Percentiles rank a stretch among this genome's conserved stretches.
Conservation (phyloP, 1,140 invertebrate species). For the Dendrolimus punctatus region DNA sequence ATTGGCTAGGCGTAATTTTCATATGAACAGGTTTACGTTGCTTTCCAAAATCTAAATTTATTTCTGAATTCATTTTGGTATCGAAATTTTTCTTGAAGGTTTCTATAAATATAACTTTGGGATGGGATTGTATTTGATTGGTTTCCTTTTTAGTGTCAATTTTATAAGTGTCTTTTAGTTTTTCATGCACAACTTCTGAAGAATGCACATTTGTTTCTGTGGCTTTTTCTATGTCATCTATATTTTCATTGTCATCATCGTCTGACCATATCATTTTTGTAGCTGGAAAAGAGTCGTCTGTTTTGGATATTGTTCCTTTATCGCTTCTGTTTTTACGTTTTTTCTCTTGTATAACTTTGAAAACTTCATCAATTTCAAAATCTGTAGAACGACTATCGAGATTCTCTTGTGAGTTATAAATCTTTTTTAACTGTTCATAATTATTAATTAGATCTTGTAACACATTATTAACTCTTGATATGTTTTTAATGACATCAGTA, state of each 20-base stretch:
- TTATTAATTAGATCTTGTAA: conserved; percentile 36
- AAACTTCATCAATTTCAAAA: conserved; percentile 18
- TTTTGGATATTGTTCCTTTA: conserved; percentile 3
- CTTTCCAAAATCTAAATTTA: too few species aligned
- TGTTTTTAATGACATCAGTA: conserved; percentile 33
- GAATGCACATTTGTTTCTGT: not conserved
- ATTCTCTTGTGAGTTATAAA: conserved; percentile 27
- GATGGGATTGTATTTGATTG: not conserved
- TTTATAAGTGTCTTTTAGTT: too few species aligned
- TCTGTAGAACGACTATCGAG: conserved; percentile 18
- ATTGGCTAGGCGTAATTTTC: too few species aligned
- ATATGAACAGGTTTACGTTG: too few species aligned
- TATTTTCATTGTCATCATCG: not conserved
- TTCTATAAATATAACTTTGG: conserved; percentile 9
- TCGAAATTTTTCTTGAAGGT: conserved; percentile 1
- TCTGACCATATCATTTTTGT: conserved; percentile 17
- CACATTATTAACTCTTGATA: conserved; percentile 32
- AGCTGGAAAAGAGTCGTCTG: conserved; percentile 6
- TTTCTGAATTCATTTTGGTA: too few species aligned
- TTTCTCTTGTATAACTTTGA: conserved; percentile 9
- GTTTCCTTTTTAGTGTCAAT: too few species aligned
- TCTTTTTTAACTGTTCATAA: conserved; percentile 33
- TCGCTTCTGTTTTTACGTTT: conserved; percentile 11
- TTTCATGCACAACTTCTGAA: not conserved
- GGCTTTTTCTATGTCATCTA: not conserved